A percentile compares a stretch with the other conserved stretches of the same genome.
phyloP scores from a whole-genome alignment of 2,797 vertebrate genomes.

The Aphelocoma californica region DNA sequence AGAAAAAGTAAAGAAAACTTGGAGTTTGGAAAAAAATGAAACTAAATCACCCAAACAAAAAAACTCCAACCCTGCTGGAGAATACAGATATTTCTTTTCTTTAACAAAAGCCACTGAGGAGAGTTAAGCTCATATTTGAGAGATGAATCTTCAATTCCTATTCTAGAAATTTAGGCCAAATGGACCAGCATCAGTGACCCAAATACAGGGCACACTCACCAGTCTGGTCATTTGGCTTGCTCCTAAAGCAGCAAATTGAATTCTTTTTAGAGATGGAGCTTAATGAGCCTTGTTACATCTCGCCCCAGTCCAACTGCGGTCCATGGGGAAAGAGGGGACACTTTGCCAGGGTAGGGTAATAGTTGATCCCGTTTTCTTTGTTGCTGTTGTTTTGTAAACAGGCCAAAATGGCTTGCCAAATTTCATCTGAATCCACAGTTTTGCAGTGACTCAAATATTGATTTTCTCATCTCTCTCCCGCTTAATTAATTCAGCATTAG shows the following conservation, averaged over 20 bases:
- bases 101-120: not conserved
- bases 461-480: not conserved
- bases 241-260: not conserved
- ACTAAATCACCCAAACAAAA: not conserved
- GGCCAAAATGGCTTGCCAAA: not conserved
- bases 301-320: too few species aligned
- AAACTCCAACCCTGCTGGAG: not conserved
- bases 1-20: not conserved
- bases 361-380: not conserved
- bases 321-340: not conserved
- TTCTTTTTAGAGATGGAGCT: not conserved
- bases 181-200: not conserved
- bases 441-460: not conserved
- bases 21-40: not conserved
- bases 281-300: not conserved
- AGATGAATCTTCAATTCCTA: not conserved
- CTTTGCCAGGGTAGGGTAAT: not conserved
- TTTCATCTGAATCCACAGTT: not conserved
- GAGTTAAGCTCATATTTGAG: not conserved
- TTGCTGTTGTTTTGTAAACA: not conserved
- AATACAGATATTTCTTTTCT: not conserved
- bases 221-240: not conserved
- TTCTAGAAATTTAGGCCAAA: not conserved
- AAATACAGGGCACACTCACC: not conserved
- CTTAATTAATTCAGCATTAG: not conserved